Conservation (phyloP, 1,140 invertebrate species). For the Berghia stephanieae region DNA sequence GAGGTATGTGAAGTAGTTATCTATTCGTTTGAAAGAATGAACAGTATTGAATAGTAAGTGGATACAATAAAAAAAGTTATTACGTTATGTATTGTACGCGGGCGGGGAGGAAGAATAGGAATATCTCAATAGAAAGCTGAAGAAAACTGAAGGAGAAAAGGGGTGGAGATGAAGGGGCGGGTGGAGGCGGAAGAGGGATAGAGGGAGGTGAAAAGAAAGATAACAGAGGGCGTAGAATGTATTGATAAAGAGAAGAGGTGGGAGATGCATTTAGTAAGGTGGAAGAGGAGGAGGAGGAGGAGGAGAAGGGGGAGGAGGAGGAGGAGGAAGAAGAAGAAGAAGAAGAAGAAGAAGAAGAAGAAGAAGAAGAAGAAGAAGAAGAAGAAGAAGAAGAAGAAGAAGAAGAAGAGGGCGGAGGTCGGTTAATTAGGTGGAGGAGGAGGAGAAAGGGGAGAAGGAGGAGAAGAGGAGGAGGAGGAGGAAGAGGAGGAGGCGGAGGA, state of each 20-base stretch:
- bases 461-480: conserved; percentile 7
- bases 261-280: neutral
- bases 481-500: neutral
- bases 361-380: neutral
- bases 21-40: too few relatives aligned
- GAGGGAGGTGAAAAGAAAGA: too few relatives aligned
- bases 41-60: too few relatives aligned
- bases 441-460: neutral
- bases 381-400: neutral
- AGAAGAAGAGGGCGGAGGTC: neutral
- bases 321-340: neutral
- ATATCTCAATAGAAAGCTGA: neutral
- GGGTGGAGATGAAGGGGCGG: neutral
- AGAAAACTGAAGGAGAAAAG: neutral
- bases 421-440: neutral
- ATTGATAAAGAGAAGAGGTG: neutral
- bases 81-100: too few relatives aligned
- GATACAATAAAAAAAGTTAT: too few relatives aligned
- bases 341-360: neutral
- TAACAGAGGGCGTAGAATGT: neutral
- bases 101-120: neutral
- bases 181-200: too few relatives aligned
- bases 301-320: neutral
- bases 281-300: neutral
- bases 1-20: too few relatives aligned